Evolutionary conservation across 2,797 vertebrate species (phyloP), one percentile per base, ranked within the genome.

Genomic region (Micrastur ruficollis): DNA sequence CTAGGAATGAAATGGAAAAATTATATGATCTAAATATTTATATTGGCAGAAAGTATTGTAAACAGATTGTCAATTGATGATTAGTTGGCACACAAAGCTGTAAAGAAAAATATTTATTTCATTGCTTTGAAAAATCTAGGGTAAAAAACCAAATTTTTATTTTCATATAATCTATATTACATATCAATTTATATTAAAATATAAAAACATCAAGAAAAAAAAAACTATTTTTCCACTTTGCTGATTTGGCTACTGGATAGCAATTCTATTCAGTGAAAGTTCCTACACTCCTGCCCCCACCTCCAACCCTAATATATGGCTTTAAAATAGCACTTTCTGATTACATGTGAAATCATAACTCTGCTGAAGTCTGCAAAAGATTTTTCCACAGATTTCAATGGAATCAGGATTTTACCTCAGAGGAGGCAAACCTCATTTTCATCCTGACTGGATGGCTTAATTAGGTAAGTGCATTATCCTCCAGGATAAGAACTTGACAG

Each of bases 11-110:
- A 85, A 82, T 83, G 29, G 25, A 90, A 85, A 95, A 91, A 71
- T 61, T 0, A 61, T 75, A 50, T 38, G 19, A 90, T 42, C 12
- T 75, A 72, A 68, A 56, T 71, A 84, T 68, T 90, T 32, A 27
- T 50, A 74, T 52, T 93, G 72, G 81, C 62, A 90, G 40, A 84
- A 90, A 82, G 84, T 3, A 61, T 52, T 81, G n/a, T 53, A 90
- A 96, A 81, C 42, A 94, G 46, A 26, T 68, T 91, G 78, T 36
- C 40, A 86, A 11, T 26, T 84, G 74, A 62, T 90, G 49, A 89
- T 82, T 89, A 75, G 23, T n/a, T 95, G 53, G 27, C 55, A 74
- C 23, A 76, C 26, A 89, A 73, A 89, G 8, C 67, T 89, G 5
- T 46, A 66, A 50, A 40, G 71, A 74, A 84, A 83, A 63, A 65